A percentile compares a stretch with the other conserved stretches of the same genome.
Evolutionary conservation across 2,797 vertebrate genomes (phyloP).

Genomic region (Babyrousa celebensis): DNA sequence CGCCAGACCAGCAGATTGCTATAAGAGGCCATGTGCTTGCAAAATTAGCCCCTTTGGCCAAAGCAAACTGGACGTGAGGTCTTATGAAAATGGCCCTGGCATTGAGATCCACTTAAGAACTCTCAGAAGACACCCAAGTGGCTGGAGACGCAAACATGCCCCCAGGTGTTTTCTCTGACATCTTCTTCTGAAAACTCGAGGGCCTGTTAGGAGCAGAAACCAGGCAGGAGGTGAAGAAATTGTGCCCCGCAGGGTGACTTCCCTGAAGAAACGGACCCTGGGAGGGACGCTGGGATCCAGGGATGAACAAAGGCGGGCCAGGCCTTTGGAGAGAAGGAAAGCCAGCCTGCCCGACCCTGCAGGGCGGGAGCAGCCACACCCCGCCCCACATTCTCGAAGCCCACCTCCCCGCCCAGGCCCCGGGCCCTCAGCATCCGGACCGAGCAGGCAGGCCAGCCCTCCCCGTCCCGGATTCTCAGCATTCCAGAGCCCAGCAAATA

Average conservation of each 20-base stretch:
- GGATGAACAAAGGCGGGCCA: neutral
- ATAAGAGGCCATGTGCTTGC: rapidly evolving
- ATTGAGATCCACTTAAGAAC: neutral
- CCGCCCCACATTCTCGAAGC: neutral
- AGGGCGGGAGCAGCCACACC: neutral
- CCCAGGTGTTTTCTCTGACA: neutral
- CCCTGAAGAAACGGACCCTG: neutral
- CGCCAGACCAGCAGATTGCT: neutral
- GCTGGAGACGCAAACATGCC: neutral
- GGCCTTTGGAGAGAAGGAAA: rapidly evolving
- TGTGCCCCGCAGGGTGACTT: neutral
- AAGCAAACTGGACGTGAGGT: neutral
- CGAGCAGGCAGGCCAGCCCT: neutral
- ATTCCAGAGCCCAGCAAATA: conserved; percentile 62
- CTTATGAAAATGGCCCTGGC: neutral
- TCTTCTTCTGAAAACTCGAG: neutral
- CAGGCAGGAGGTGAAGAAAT: neutral
- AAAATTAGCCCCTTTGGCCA: neutral
- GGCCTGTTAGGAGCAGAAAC: neutral
- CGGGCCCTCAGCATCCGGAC: neutral
- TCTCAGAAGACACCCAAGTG: neutral
- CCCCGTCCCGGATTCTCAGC: neutral
- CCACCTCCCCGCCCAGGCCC: neutral
- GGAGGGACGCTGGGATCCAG: neutral
- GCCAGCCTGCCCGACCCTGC: neutral